Percentiles rank a stretch among this genome's conserved stretches.
phyloP scores from a whole-genome alignment of 2,888 invertebrate species.

The Papilio elwesi region DNA sequence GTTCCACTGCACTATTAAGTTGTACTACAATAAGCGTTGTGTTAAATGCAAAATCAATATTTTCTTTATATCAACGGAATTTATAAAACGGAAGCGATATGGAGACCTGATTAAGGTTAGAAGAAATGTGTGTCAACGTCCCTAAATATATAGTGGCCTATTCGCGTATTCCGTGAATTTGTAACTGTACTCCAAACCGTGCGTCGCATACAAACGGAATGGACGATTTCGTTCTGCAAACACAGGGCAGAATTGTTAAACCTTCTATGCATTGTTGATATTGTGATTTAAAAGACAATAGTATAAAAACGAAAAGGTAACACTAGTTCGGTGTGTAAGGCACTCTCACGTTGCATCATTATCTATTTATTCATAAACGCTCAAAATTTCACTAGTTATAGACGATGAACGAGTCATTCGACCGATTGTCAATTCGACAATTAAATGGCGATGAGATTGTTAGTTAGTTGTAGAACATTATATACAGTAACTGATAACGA shows the following conservation, averaged over 20 bases:
- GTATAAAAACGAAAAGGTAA: not conserved
- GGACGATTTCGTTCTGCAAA: conserved; percentile 3
- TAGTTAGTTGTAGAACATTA: too few relatives aligned
- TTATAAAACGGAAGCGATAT: conserved; percentile 30
- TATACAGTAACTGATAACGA: too few relatives aligned
- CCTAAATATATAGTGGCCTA: conserved; percentile 24
- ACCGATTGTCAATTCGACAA: too few relatives aligned
- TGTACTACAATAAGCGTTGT: not conserved
- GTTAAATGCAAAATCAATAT: not conserved
- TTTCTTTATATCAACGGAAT: conserved; percentile 3
- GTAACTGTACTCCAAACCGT: conserved; percentile 23
- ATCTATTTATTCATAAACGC: too few relatives aligned
- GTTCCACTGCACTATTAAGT: too few relatives aligned
- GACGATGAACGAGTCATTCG: too few relatives aligned
- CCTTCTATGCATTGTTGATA: conserved; percentile 3
- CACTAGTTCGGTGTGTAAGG: not conserved
- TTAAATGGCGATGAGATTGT: too few relatives aligned
- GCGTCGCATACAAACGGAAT: conserved; percentile 19
- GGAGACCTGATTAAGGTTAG: conserved; percentile 21
- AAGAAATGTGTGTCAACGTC: conserved; percentile 29
- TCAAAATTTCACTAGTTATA: too few relatives aligned
- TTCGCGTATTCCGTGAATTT: conserved; percentile 24
- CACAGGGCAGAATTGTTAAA: conserved; percentile 1
- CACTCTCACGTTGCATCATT: too few relatives aligned
- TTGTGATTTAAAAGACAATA: conserved; percentile 1